Conservation (phyloP, 2,888 invertebrate genomes). For the Serrognathus titanus region DNA sequence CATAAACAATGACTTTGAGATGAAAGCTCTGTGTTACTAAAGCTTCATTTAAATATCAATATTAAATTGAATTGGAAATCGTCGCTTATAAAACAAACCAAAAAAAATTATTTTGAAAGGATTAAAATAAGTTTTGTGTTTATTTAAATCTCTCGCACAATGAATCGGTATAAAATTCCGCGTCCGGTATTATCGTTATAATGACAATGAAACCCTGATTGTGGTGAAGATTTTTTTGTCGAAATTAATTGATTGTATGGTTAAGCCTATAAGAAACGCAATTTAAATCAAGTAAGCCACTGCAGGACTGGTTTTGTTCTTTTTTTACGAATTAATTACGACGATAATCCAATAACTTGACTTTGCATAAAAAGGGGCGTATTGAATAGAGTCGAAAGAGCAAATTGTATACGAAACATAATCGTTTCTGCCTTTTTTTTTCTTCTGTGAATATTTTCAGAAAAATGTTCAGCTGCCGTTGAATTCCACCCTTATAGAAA, state of each 20-base stretch:
- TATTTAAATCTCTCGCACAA: too few relatives aligned
- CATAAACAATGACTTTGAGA: too few relatives aligned
- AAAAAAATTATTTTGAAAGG: too few relatives aligned
- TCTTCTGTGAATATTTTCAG: background rate
- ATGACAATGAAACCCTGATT: background rate
- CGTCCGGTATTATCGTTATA: background rate
- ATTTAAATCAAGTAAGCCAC: conserved; percentile 2
- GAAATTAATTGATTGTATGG: background rate
- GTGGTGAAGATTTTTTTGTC: background rate
- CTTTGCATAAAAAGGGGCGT: conserved; percentile 2
- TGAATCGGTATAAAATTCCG: background rate
- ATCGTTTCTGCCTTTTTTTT: background rate
- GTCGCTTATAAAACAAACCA: too few relatives aligned
- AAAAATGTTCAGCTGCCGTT: background rate
- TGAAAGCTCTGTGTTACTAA: too few relatives aligned
- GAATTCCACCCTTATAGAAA: background rate
- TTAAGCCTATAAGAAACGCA: background rate
- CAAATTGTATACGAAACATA: conserved; percentile 1
- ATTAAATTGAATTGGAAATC: too few relatives aligned
- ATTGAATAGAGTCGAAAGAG: background rate
- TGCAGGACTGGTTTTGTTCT: background rate
- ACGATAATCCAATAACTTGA: conserved; percentile 3
- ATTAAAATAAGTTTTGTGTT: too few relatives aligned
- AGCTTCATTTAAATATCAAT: too few relatives aligned
- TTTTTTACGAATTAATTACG: background rate